Evolutionary conservation across 2,113 vertebrate genomes (phyloP).

Genomic region (Colossoma macropomum): DNA sequence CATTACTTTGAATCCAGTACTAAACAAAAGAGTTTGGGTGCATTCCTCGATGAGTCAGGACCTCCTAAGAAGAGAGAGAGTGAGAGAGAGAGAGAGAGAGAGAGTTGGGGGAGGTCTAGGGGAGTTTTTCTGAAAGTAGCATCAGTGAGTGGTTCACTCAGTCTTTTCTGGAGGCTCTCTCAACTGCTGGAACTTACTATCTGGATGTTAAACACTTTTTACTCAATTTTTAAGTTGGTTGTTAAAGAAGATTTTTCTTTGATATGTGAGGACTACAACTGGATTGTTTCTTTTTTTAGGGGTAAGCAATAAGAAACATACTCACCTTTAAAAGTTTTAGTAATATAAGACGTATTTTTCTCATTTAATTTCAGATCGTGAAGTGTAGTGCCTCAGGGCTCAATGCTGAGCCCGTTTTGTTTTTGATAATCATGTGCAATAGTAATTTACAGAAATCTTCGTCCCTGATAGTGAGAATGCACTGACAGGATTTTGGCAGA

Average conservation of each 20-base stretch:
- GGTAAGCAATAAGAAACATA: not conserved
- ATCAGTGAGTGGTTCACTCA: not conserved
- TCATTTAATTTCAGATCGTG: not conserved
- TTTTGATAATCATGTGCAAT: not conserved
- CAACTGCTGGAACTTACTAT: constrained; percentile 39
- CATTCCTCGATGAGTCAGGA: not conserved
- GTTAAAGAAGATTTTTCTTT: not conserved
- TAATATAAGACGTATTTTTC: not conserved
- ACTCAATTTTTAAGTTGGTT: no score
- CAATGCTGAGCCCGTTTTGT: not conserved
- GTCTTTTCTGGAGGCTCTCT: not conserved
- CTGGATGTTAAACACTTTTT: not conserved
- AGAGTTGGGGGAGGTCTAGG: not conserved
- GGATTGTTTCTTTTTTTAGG: not conserved
- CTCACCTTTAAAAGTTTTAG: not conserved
- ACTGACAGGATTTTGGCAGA: constrained; percentile 38
- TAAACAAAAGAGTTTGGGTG: not conserved
- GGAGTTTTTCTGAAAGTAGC: not conserved
- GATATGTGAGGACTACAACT: not conserved
- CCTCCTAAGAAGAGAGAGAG: constrained; percentile 6
- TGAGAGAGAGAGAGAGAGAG: not conserved
- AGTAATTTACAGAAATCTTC: not conserved
- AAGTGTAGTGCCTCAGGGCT: not conserved
- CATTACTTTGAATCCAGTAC: not conserved
- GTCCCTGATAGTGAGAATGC: constrained; percentile 10